phyloP scores from a whole-genome alignment of 35 echinoderm and acorn worm species.

The Ophiothrix spiculata region DNA sequence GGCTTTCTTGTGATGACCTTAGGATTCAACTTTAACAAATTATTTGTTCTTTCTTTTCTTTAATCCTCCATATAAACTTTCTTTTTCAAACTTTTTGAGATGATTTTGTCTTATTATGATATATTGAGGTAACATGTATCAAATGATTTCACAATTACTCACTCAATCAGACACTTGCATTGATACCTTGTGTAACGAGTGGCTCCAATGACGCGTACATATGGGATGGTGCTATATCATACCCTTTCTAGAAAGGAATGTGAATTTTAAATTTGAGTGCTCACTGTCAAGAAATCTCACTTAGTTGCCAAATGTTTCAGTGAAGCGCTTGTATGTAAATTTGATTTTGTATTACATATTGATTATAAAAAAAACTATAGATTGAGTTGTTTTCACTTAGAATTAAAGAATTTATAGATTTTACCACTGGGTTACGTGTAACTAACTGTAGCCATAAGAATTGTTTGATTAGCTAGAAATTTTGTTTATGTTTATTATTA shows the following conservation, averaged over 20 bases:
- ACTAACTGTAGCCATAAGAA: not conserved
- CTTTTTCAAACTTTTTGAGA: too few species aligned
- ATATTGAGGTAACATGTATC: too few species aligned
- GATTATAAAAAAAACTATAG: not conserved
- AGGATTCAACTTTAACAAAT: too few species aligned
- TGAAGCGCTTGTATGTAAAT: not conserved
- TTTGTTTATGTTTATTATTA: not conserved
- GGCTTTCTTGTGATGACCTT: too few species aligned
- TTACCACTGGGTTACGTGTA: not conserved
- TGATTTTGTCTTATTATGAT: too few species aligned
- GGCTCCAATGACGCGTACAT: too few species aligned
- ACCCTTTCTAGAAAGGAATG: not conserved
- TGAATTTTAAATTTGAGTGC: not conserved
- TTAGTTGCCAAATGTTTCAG: not conserved
- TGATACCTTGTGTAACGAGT: too few species aligned
- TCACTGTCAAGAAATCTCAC: not conserved
- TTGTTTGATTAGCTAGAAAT: not conserved
- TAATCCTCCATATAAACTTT: too few species aligned
- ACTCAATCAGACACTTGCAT: too few species aligned
- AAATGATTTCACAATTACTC: too few species aligned
- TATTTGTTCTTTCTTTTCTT: too few species aligned
- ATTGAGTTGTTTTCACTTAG: not conserved
- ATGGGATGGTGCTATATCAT: not conserved
- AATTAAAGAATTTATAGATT: not conserved
- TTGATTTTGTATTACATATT: not conserved